Percentiles rank a stretch among this genome's conserved stretches.
Conservation (phyloP, 2,888 invertebrate species). For the Parnassius smintheus region DNA sequence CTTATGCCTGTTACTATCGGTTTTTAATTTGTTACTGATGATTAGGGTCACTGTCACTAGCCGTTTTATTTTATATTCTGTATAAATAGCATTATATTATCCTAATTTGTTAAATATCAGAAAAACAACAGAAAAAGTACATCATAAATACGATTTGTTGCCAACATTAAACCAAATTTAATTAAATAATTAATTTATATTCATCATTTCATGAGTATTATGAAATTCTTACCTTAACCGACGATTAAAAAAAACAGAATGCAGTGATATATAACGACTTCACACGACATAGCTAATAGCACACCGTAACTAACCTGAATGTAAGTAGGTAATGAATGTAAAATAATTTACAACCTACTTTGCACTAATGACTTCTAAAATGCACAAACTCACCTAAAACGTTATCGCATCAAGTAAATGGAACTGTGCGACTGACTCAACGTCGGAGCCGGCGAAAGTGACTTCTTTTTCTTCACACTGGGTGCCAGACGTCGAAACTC, state of each 20-base stretch:
- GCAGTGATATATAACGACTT: slow-evolving; percentile 13
- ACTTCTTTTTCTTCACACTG: slow-evolving; percentile 77
- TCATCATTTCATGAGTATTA: background rate
- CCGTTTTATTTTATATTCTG: background rate
- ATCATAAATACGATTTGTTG: too few relatives aligned
- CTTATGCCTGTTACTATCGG: slow-evolving; percentile 4
- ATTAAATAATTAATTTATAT: background rate
- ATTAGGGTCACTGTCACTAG: slow-evolving; percentile 8
- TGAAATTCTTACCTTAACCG: slow-evolving; percentile 23
- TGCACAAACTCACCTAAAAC: slow-evolving; percentile 70
- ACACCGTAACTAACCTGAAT: slow-evolving; percentile 28
- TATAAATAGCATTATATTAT: too few relatives aligned
- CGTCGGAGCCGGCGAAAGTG: slow-evolving; percentile 52
- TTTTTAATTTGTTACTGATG: slow-evolving; percentile 11
- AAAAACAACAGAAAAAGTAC: too few relatives aligned
- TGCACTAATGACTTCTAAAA: slow-evolving; percentile 54
- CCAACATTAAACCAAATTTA: too few relatives aligned
- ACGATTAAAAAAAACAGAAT: slow-evolving; percentile 7
- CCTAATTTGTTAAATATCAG: too few relatives aligned
- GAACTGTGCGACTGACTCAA: slow-evolving; percentile 59
- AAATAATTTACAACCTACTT: slow-evolving; percentile 43
- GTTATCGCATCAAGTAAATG: slow-evolving; percentile 74
- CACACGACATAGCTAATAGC: slow-evolving; percentile 29
- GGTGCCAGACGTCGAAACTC: slow-evolving; percentile 65
- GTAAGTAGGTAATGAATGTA: slow-evolving; percentile 41